These are phyloP conservation scores for Vanacampus margaritifer DNA, from an alignment of 2,113 vertebrate genomes.

Conservation along the genomic window DNA sequence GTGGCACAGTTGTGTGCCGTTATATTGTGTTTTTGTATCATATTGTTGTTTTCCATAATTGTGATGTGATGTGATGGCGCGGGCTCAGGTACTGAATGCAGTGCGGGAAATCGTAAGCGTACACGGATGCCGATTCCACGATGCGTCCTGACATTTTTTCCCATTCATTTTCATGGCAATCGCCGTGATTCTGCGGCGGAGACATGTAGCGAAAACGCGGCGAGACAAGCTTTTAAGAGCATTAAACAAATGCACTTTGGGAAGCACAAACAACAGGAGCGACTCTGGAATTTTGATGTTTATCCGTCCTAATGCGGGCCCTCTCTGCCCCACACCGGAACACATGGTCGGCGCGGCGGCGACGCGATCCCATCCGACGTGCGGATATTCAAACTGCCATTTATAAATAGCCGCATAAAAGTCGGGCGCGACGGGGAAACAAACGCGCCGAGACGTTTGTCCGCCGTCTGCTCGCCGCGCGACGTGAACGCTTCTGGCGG, in stretches of 20 bases:
- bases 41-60: too few relatives aligned
- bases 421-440: conserved; percentile 49
- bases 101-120: conserved; percentile 54
- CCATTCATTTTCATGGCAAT: conserved; percentile 8
- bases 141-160: conserved; percentile 69
- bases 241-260: conserved; percentile 73
- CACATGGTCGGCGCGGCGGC: conserved; percentile 55
- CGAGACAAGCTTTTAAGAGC: conserved; percentile 75
- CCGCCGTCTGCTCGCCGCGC: conserved; percentile 54
- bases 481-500: conserved; percentile 5
- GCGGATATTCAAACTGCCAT: conserved; percentile 59
- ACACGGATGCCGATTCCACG: conserved; percentile 24
- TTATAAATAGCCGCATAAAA: conserved; percentile 72
- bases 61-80: too few relatives aligned
- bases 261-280: conserved; percentile 29
- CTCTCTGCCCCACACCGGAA: conserved; percentile 44
- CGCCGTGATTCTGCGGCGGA: conserved; percentile 45
- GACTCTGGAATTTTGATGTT: conserved; percentile 56
- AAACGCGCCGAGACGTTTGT: conserved; percentile 65
- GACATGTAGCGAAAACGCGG: conserved; percentile 61
- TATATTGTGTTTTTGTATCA: too few relatives aligned
- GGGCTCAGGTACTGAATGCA: conserved; percentile 15
- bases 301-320: conserved; percentile 69
- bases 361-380: conserved; percentile 63
- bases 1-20: too few relatives aligned